Percentiles rank a stretch among this genome's conserved stretches.
phyloP scores from a whole-genome alignment of 1,140 invertebrate species.

The Alviniconcha marisindica region DNA sequence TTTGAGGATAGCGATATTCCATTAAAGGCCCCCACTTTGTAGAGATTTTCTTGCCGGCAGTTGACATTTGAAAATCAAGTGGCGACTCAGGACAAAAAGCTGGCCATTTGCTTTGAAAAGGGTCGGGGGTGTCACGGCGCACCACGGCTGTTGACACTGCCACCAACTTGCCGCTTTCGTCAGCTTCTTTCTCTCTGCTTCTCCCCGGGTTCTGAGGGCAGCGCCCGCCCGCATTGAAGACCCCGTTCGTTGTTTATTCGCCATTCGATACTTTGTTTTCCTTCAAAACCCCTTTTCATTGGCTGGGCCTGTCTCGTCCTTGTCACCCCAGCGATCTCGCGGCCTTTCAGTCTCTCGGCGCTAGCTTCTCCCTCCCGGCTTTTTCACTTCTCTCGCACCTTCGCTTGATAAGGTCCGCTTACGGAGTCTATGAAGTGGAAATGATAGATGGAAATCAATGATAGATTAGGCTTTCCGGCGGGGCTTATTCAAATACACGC shows the following conservation, averaged over 20 bases:
- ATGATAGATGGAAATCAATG: slow-evolving; percentile 37
- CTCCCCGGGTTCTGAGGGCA: no score
- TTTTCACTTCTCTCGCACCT: slow-evolving; percentile 3
- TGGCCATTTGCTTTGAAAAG: slow-evolving; percentile 38
- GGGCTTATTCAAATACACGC: slow-evolving; percentile 35
- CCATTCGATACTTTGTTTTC: slow-evolving; percentile 38
- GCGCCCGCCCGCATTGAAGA: slow-evolving; percentile 10
- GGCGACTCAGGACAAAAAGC: slow-evolving; percentile 35
- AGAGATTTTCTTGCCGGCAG: slow-evolving; percentile 39
- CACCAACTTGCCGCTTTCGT: not conserved
- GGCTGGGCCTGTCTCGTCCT: slow-evolving; percentile 3
- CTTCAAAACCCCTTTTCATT: slow-evolving; percentile 12
- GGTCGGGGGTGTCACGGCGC: slow-evolving; percentile 25
- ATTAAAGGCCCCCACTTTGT: slow-evolving; percentile 36
- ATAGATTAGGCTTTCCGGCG: slow-evolving; percentile 24
- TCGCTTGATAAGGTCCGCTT: not conserved
- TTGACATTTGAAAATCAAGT: slow-evolving; percentile 45
- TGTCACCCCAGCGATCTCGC: not conserved
- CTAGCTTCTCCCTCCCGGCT: not conserved
- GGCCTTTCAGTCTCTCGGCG: not conserved
- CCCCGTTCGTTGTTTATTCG: slow-evolving; percentile 4
- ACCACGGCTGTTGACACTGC: slow-evolving; percentile 11
- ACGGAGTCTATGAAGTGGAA: slow-evolving; percentile 28
- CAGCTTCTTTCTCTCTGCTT: no score
- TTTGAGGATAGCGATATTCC: slow-evolving; percentile 42